These are phyloP conservation scores for Catharus minimus DNA, from an alignment of 2,113 vertebrate genomes.

Conservation along the genomic window DNA sequence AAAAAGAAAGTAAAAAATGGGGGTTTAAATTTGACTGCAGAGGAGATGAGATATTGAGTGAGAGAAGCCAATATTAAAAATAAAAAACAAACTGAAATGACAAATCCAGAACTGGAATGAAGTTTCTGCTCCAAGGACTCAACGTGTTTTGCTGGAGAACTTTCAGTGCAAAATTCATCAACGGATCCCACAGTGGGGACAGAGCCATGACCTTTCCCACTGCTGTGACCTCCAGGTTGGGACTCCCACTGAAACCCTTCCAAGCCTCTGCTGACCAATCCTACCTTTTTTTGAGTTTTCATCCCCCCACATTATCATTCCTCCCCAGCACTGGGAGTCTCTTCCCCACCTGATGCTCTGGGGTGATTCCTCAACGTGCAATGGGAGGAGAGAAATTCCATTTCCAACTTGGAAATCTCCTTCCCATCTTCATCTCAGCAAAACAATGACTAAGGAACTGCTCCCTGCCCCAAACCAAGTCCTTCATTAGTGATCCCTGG, in stretches of 20 bases:
- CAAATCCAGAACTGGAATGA: not conserved
- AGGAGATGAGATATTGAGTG: not conserved
- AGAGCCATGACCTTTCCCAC: fast-evolving
- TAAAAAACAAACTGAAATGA: not conserved
- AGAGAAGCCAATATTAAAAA: not conserved
- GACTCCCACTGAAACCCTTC: not conserved
- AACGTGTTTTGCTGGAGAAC: not conserved
- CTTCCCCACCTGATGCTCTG: not conserved
- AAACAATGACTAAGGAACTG: fast-evolving
- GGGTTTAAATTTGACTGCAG: not conserved
- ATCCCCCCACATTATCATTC: fast-evolving
- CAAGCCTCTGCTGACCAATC: not conserved
- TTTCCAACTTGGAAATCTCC: not conserved
- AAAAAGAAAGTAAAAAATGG: not conserved
- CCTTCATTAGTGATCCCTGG: not conserved
- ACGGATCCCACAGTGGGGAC: fast-evolving
- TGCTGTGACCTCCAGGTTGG: fast-evolving
- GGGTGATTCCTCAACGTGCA: fast-evolving
- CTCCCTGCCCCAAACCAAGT: not conserved
- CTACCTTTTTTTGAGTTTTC: fast-evolving
- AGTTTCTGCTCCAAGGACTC: not conserved
- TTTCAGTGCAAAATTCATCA: not conserved
- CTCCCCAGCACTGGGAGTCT: not conserved
- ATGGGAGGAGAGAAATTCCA: not conserved
- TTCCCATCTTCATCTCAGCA: not conserved